Evolutionary conservation across 2,113 vertebrate genomes (phyloP).

Genomic region (Mustelus asterias): DNA sequence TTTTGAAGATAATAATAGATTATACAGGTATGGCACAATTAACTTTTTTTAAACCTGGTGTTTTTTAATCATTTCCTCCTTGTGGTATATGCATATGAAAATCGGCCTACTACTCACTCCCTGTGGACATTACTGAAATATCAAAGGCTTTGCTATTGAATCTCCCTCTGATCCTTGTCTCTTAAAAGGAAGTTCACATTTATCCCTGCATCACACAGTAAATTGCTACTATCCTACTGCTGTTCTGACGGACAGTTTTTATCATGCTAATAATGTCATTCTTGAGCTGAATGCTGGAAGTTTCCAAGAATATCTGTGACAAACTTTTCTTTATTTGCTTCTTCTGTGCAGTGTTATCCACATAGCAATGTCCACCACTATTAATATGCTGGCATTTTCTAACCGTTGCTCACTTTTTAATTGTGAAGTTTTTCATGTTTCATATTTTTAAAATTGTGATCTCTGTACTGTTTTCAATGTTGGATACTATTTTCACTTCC

Average conservation of each 20-base stretch:
- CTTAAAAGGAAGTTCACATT: too few relatives aligned
- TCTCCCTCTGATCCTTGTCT: not conserved
- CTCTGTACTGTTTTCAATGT: not conserved
- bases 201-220: not conserved
- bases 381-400: not conserved
- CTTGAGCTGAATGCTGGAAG: not conserved
- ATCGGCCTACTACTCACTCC: not conserved
- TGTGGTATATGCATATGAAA: not conserved
- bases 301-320: not conserved
- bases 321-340: not conserved
- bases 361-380: not conserved
- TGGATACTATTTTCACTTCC: not conserved
- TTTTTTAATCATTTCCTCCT: not conserved
- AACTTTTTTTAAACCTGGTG: not conserved
- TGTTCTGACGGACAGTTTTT: not conserved
- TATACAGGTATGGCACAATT: slow-evolving; percentile 64
- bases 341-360: not conserved
- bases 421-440: not conserved
- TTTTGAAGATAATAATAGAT: slow-evolving; percentile 66
- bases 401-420: not conserved
- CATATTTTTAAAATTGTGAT: not conserved
- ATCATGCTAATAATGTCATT: not conserved
- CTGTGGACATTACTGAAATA: not conserved
- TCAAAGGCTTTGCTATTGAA: not conserved
- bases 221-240: not conserved